A percentile compares a stretch with the other conserved stretches of the same genome.
Evolutionary conservation across 2,113 vertebrate genomes (phyloP).

Genomic region (Camarhynchus parvulus): DNA sequence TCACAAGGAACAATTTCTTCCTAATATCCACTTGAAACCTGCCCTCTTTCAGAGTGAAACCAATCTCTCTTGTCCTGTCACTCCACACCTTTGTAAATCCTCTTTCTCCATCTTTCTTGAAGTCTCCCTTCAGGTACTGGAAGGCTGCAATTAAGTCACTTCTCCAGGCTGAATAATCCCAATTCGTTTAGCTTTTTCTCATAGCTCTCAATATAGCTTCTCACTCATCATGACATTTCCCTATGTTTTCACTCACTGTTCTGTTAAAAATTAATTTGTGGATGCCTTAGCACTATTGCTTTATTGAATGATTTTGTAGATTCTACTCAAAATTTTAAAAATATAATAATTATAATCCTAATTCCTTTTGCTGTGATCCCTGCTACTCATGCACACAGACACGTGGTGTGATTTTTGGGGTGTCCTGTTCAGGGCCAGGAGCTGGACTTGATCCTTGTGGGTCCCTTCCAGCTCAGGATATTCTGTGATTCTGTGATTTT

Average conservation of each 20-base stretch:
- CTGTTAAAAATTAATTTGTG: neutral
- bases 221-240: neutral
- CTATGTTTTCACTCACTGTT: neutral
- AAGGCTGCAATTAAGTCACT: neutral
- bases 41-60: neutral
- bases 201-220: neutral
- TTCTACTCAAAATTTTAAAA: neutral
- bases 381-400: neutral
- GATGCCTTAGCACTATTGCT: neutral
- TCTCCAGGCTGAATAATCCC: neutral
- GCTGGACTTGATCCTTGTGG: neutral
- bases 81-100: neutral
- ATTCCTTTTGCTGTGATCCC: neutral
- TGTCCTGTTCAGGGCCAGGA: neutral
- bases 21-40: fast-evolving
- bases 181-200: neutral
- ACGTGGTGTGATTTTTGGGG: neutral
- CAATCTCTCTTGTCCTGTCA: neutral
- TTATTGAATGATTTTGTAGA: neutral
- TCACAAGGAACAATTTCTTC: neutral
- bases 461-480: neutral
- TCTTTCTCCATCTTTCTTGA: neutral
- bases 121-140: neutral
- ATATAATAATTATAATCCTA: neutral
- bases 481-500: neutral